phyloP scores from a whole-genome alignment of 2,797 vertebrate genomes.

The Eulemur albifrons region DNA sequence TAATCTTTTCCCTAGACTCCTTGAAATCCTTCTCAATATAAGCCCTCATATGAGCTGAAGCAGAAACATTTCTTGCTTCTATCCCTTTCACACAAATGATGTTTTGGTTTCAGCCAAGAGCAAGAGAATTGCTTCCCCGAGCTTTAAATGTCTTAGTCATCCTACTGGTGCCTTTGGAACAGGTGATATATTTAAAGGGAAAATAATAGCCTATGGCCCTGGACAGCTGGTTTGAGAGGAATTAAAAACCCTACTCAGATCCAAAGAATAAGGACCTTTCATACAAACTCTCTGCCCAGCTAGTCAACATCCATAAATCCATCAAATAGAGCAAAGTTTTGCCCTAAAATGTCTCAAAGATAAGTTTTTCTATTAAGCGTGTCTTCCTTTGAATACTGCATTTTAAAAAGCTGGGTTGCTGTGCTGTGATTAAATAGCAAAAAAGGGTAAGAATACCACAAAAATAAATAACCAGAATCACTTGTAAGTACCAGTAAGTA shows the following conservation, averaged over 20 bases:
- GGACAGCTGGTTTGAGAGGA: conserved; percentile 45
- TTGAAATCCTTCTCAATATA: conserved; percentile 40
- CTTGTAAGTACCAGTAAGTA: not conserved
- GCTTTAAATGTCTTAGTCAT: not conserved
- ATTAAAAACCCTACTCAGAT: conserved; percentile 36
- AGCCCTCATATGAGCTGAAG: conserved; percentile 42
- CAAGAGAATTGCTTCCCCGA: conserved; percentile 25
- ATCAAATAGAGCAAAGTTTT: not conserved
- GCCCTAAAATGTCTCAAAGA: not conserved
- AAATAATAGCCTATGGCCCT: conserved; percentile 34
- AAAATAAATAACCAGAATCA: not conserved
- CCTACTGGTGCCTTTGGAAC: conserved; percentile 18
- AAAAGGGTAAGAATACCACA: not conserved
- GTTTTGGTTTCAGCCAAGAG: conserved; percentile 41
- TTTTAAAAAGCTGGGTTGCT: not conserved
- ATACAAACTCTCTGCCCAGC: not conserved
- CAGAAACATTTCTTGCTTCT: conserved; percentile 51
- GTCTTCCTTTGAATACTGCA: not conserved
- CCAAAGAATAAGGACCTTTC: conserved; percentile 39
- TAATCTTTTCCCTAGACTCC: not conserved
- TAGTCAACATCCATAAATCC: not conserved
- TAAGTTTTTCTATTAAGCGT: not conserved
- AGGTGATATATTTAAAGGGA: conserved; percentile 40
- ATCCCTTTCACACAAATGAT: conserved; percentile 48
- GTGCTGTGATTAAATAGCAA: not conserved